Evolutionary conservation across 2,888 invertebrate species (phyloP), one percentile per base, ranked within the genome.

Genomic region (Elegia similella): DNA sequence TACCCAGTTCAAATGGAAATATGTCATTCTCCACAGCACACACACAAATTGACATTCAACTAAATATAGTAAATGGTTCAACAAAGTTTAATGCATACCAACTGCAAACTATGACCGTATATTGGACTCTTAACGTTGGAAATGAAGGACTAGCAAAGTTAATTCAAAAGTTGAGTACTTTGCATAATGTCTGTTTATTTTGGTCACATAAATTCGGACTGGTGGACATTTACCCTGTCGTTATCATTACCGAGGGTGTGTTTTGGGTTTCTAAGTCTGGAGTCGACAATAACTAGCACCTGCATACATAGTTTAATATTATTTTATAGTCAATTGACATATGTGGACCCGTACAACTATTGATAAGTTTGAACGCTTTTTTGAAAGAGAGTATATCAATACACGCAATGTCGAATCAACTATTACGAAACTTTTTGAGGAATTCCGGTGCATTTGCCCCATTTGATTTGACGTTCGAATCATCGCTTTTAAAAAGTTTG

Each of bases 201-300:
- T 50, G 50, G 50, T 34, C 34, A 7, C 50, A 34, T 50, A 34
- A 50, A 50, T 50, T 50, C 12, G 16, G 10, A 32, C 32, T 48
- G 32, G 32, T 23, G 46, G 46, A 17, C 46, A 46, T 46, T 13
- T 2, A 32, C 34, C 50, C 50, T 34, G 50, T 50, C 50, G 16
- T 50, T 50, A 34, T 50, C 50, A 50, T 50, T 50, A 50, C 34
- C 10, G 50, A 50, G 50, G 50, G 48, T 50, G 2, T 34, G 30
- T 30, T n/a, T 48, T 13, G 50, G 32, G 48, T 34, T 50, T 30
- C 34, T 12, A 50, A 5, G 34, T 50, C 16, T 34, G 50, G 34
- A 50, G 34, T 34, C 50, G 17, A 34, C 34, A 38, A 16, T 34
- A 34, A 12, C 32, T 15, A 5, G 5, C 34, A 17, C 38, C 50